These are phyloP conservation scores for Villa cingulata DNA, from an alignment of 2,888 invertebrate species.

Conservation along the genomic window DNA sequence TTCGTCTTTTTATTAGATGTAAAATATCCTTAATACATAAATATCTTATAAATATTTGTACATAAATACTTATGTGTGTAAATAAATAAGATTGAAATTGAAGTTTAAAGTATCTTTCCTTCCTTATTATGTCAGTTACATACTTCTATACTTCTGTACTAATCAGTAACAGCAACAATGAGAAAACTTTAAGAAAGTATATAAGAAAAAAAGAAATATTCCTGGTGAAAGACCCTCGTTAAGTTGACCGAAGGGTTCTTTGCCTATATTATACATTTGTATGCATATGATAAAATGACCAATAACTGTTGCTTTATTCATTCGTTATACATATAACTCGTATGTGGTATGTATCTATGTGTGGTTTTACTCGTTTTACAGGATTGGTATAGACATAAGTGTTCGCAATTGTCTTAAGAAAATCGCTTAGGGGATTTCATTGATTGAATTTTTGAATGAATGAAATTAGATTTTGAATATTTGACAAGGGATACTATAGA, in stretches of 20 bases:
- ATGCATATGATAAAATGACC: no score
- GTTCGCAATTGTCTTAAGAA: constrained; percentile 1
- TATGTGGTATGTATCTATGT: not conserved
- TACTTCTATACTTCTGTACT: constrained; percentile 4
- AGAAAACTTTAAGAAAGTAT: no score
- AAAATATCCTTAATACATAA: no score
- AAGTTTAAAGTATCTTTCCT: not conserved
- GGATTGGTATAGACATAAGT: not conserved
- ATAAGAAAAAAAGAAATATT: constrained; percentile 3
- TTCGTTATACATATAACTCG: not conserved
- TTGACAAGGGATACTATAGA: not conserved
- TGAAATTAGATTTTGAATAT: constrained; percentile 8
- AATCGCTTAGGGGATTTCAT: constrained; percentile 3
- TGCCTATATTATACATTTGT: constrained; percentile 2
- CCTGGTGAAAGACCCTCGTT: constrained; percentile 7
- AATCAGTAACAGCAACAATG: no score
- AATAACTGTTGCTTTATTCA: constrained; percentile 4
- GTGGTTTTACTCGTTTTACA: no score
- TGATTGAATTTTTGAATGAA: constrained; percentile 9
- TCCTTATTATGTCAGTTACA: constrained; percentile 4
- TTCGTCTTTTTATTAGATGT: no score
- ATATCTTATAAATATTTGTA: no score
- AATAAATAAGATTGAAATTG: not conserved
- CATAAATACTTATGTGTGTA: not conserved
- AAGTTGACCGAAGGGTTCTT: constrained; percentile 5